Evolutionary conservation across 2,113 vertebrate species (phyloP).

Genomic region (Zapus hudsonius): DNA sequence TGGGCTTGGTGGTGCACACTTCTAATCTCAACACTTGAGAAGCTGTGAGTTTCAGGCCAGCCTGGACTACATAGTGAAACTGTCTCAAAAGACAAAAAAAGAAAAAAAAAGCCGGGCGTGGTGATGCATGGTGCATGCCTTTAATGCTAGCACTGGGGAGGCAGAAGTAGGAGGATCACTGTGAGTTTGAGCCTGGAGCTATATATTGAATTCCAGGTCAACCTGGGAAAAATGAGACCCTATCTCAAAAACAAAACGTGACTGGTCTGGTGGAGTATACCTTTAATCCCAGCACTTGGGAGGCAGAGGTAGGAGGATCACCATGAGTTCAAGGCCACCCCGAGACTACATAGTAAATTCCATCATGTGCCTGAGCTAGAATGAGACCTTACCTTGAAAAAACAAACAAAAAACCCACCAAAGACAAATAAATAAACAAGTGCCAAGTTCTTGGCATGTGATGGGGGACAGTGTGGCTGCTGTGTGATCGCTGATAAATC

Average conservation of each 20-base stretch:
- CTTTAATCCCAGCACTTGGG: not conserved
- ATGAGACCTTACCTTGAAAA: not conserved
- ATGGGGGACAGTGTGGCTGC: not conserved
- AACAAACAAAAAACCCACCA: no score
- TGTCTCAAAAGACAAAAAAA: no score
- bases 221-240: no score
- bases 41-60: not conserved
- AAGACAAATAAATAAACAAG: not conserved
- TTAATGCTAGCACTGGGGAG: no score
- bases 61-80: not conserved
- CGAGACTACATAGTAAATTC: no score
- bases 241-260: no score
- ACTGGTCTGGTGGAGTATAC: not conserved
- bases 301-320: not conserved
- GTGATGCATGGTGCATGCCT: no score
- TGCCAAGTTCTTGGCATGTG: not conserved
- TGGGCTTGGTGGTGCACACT: not conserved
- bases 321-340: not conserved
- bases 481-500: not conserved
- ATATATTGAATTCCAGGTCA: no score
- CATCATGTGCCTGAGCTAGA: no score
- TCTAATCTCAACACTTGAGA: not conserved
- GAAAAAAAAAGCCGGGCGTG: no score
- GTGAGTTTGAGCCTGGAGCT: no score
- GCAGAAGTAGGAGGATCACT: no score